phyloP scores from a whole-genome alignment of 35 echinoderm and acorn worm genomes.

The Heliocidaris erythrogramma region DNA sequence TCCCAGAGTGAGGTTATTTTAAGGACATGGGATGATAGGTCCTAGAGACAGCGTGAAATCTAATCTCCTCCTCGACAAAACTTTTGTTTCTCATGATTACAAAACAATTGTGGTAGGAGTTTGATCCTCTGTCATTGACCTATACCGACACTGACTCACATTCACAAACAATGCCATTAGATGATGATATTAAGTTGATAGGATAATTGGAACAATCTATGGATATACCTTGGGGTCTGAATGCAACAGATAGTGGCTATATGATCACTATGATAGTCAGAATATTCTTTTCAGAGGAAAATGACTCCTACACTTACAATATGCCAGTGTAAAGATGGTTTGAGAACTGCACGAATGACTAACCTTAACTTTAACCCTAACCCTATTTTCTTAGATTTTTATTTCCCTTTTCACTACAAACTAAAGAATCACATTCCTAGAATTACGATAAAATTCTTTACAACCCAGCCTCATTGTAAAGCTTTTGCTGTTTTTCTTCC shows the following conservation, averaged over 20 bases:
- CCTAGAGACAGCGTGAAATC: not conserved
- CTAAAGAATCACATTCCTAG: not conserved
- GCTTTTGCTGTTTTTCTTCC: not conserved
- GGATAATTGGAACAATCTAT: not conserved
- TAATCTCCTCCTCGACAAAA: not conserved
- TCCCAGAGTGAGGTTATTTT: slow-evolving; percentile 3
- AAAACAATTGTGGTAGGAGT: not conserved
- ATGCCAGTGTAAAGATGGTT: too few relatives aligned
- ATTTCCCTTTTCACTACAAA: too few relatives aligned
- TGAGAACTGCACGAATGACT: too few relatives aligned
- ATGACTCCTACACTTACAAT: too few relatives aligned
- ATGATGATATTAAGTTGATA: not conserved
- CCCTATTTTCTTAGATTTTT: too few relatives aligned
- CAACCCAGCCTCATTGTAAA: not conserved
- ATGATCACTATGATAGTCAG: too few relatives aligned
- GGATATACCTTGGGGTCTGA: too few relatives aligned
- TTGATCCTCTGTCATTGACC: not conserved
- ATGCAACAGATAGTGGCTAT: too few relatives aligned
- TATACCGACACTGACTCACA: not conserved
- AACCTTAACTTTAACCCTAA: too few relatives aligned
- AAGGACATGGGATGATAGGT: not conserved
- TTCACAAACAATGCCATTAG: too few relatives aligned
- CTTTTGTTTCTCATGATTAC: not conserved
- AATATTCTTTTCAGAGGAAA: too few relatives aligned
- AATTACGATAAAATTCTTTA: not conserved